Conservation (phyloP, 2,113 vertebrate species). For the Petrocephalus microphthalmus region DNA sequence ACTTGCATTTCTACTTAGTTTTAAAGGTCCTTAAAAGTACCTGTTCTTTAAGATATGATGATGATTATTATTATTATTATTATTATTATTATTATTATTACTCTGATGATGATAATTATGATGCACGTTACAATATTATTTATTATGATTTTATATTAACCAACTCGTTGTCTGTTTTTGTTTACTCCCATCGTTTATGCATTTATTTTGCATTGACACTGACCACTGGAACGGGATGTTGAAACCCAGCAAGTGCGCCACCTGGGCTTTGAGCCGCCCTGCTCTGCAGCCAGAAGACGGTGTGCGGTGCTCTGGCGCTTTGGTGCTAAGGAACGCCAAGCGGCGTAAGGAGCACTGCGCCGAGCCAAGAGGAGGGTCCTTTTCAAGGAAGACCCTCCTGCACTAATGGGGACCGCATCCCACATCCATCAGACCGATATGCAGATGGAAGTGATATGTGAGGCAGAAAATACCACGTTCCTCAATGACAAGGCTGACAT, state of each 20-base stretch:
- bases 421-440: neutral
- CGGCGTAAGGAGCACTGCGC: neutral
- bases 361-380: neutral
- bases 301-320: constrained; percentile 43
- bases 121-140: neutral
- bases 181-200: neutral
- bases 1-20: neutral
- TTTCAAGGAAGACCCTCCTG: neutral
- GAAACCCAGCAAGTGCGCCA: too few species aligned
- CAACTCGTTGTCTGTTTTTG: neutral
- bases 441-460: neutral
- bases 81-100: too few species aligned
- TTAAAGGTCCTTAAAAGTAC: neutral
- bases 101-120: neutral
- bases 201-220: neutral
- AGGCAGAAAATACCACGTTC: neutral
- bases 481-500: neutral
- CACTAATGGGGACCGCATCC: neutral
- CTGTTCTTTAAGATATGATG: too few species aligned
- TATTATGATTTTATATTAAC: neutral
- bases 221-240: too few species aligned
- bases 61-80: too few species aligned
- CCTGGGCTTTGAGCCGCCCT: too few species aligned
- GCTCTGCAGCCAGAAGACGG: constrained; percentile 58
- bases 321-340: neutral